phyloP scores from a whole-genome alignment of 2,113 vertebrate species.

The Colistium nudipinnis region DNA sequence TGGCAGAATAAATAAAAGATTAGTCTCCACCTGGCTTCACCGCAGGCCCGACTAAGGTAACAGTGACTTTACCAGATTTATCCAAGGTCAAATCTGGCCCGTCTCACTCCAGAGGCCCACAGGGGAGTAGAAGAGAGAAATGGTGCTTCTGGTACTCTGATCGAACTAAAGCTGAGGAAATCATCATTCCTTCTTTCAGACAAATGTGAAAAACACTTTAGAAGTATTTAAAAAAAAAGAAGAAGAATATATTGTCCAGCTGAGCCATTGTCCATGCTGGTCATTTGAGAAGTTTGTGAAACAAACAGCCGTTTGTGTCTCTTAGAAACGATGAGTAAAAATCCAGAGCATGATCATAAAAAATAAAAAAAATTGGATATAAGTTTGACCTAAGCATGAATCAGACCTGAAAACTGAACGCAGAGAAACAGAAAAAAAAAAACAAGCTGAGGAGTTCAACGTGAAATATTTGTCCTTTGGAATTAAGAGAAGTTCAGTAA shows the following conservation, averaged over 20 bases:
- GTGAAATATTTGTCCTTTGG: neutral
- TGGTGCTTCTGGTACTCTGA: slow-evolving; percentile 60
- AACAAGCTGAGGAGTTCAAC: neutral
- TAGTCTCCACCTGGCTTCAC: slow-evolving; percentile 20
- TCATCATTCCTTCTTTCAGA: slow-evolving; percentile 49
- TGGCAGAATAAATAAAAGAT: slow-evolving; percentile 9
- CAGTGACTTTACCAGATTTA: slow-evolving; percentile 38
- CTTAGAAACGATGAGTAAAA: slow-evolving; percentile 21
- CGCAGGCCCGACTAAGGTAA: slow-evolving; percentile 36
- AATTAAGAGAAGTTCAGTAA: no score
- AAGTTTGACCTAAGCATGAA: neutral
- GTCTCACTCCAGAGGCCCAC: slow-evolving; percentile 9
- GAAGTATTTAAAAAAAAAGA: no score
- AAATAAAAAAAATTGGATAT: neutral
- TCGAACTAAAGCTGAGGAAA: slow-evolving; percentile 50
- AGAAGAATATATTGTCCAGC: slow-evolving; percentile 25
- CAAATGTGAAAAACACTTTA: slow-evolving; percentile 58
- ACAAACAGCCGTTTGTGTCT: slow-evolving; percentile 32
- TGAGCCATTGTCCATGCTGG: slow-evolving; percentile 6
- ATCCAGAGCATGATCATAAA: slow-evolving; percentile 10
- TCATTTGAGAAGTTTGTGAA: slow-evolving; percentile 19
- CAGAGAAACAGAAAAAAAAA: neutral
- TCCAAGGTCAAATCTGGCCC: slow-evolving; percentile 26
- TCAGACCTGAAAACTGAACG: neutral
- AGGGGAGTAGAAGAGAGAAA: slow-evolving; percentile 23